Percentiles rank a stretch among this genome's conserved stretches.
Conservation (phyloP, 1,140 invertebrate species). For the Drosophila leontia region DNA sequence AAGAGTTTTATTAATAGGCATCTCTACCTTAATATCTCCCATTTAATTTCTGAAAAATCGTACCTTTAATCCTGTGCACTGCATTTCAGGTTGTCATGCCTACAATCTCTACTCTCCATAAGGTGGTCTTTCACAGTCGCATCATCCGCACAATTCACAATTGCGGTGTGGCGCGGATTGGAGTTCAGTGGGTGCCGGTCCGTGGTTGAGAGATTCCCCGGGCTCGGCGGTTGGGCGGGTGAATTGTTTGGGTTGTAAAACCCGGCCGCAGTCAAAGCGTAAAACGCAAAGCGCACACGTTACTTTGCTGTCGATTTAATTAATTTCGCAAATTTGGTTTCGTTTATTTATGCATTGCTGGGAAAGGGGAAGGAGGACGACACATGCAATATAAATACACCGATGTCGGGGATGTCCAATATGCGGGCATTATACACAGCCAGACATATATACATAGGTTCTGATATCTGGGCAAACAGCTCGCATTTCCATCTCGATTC, state of each 20-base stretch:
- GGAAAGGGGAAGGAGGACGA: neutral
- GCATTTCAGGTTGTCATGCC: constrained; percentile 36
- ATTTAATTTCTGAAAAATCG: neutral
- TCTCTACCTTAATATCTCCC: neutral
- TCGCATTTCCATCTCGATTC: constrained; percentile 50
- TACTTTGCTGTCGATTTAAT: constrained; percentile 78
- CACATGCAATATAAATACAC: constrained; percentile 24
- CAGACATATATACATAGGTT: constrained; percentile 1
- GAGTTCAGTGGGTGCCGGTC: constrained; percentile 10
- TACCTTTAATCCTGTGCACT: constrained; percentile 23
- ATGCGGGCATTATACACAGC: constrained; percentile 20
- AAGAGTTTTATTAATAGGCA: too few species aligned
- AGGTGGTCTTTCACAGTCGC: constrained; percentile 28
- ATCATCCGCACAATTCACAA: constrained; percentile 45
- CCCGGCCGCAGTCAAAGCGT: constrained; percentile 55
- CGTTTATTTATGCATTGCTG: constrained; percentile 70
- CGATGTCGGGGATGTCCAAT: constrained; percentile 4
- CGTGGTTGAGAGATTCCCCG: constrained; percentile 16
- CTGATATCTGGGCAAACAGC: constrained; percentile 53
- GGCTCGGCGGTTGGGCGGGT: constrained; percentile 1
- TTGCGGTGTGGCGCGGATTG: constrained; percentile 11
- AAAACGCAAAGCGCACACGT: constrained; percentile 59
- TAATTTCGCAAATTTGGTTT: constrained; percentile 78
- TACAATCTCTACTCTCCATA: neutral
- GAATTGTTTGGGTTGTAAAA: constrained; percentile 52